Evolutionary conservation across 2,113 vertebrate genomes (phyloP), one percentile per base, ranked within the genome.

Genomic region (Lota lota): DNA sequence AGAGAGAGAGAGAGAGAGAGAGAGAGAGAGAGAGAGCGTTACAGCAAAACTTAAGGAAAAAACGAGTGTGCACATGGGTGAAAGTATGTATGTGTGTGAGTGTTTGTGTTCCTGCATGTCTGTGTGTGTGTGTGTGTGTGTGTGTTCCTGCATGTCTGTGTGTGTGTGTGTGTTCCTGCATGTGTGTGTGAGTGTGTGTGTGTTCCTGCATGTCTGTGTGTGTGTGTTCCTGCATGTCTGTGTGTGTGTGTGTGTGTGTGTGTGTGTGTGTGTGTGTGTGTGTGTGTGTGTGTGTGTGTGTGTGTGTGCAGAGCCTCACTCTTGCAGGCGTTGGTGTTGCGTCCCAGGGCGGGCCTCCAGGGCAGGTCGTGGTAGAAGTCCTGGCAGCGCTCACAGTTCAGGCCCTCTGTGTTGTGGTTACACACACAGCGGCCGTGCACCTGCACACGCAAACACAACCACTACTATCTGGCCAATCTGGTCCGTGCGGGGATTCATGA

Each of bases 391-490:
- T 99, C 96, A 71, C 97, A 99, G 88, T 99, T 99, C 63, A 99
- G 84, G 15, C 97, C 97, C 81, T 93, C 92, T 0, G 97, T 99
- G 78, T 98, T 94, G 85, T 99, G 97, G 54, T 95, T 95, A 78
- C 97, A 99, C 89, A 97, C 89, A 81, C 97, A 99, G 67, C 92
- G 94, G 0, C 97, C 96, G 0, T 98, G 95, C 24, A 99, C 97
- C 97, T 99, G 15, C 22, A 63, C 68, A 75, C 4, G 7, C 28
- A 33, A 4, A 33, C 28, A 33, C 28, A 28, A 3, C 3, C 24
- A 28, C 24, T 28, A 33, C 28, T 4, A 6, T 33, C 28, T 33
- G 2, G 28, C 28, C 28, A 33, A 33, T 33, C 28, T 1, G 2
- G 28, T 33, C 2, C 2, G 4, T 3, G n/a, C 28, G 4, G 4